A percentile compares a stretch with the other conserved stretches of the same genome.
Conservation (phyloP, 2,888 invertebrate genomes). For the Xestia c-nigrum region DNA sequence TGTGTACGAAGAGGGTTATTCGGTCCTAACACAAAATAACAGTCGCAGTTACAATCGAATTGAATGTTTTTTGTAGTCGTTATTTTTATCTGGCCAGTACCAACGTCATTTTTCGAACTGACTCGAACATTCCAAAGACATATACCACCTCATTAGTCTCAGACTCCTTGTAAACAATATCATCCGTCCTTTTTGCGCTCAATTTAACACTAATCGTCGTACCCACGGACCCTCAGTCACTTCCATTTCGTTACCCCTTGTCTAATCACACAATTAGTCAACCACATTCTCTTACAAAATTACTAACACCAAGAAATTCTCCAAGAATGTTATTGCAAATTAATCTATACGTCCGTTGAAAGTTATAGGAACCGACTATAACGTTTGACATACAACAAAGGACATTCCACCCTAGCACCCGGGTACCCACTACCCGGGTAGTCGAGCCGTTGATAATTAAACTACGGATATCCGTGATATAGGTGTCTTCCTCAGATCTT, state of each 20-base stretch:
- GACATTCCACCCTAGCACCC: conserved; percentile 52
- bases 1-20: too few relatives aligned
- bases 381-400: conserved; percentile 65
- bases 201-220: conserved; percentile 45
- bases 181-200: conserved; percentile 50
- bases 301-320: conserved; percentile 60
- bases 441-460: conserved; percentile 67
- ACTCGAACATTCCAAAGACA: conserved; percentile 25
- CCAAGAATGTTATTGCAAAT: conserved; percentile 68
- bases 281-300: conserved; percentile 50
- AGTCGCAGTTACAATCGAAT: neutral
- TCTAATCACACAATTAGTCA: conserved; percentile 57
- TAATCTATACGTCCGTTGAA: conserved; percentile 60
- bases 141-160: conserved; percentile 36
- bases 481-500: conserved; percentile 55
- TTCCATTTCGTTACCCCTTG: conserved; percentile 50
- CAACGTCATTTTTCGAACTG: neutral
- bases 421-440: conserved; percentile 39
- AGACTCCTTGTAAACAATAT: conserved; percentile 48
- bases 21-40: neutral
- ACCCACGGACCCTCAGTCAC: conserved; percentile 42
- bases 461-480: conserved; percentile 63
- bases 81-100: neutral
- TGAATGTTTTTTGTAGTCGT: too few relatives aligned
- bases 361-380: conserved; percentile 40